Percentiles rank a stretch among this genome's conserved stretches.
These are phyloP conservation scores for Arge pagana DNA, from an alignment of 2,888 invertebrate genomes.

Conservation along the genomic window DNA sequence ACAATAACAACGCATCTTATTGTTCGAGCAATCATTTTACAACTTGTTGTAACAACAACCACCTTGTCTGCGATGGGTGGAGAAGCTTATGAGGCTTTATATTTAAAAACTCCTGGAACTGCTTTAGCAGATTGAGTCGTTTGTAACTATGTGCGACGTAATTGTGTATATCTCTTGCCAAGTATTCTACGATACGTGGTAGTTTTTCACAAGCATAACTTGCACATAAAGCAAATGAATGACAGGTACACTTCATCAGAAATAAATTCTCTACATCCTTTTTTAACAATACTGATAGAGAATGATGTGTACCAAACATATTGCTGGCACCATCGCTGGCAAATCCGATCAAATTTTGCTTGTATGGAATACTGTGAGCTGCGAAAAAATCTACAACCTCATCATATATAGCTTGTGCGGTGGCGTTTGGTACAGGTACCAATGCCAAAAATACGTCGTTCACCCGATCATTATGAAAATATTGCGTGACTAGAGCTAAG, in stretches of 20 bases:
- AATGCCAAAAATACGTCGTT: constrained; percentile 23
- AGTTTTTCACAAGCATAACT: constrained; percentile 38
- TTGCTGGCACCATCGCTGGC: constrained; percentile 32
- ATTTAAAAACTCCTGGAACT: constrained; percentile 15
- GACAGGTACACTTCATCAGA: constrained; percentile 38
- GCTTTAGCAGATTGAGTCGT: constrained; percentile 18
- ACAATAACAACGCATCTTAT: constrained; percentile 4
- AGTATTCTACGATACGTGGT: constrained; percentile 35
- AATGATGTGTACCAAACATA: constrained; percentile 32
- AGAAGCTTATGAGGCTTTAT: constrained; percentile 4
- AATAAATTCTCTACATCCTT: constrained; percentile 29
- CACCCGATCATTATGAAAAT: constrained; percentile 12
- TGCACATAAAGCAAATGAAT: constrained; percentile 40
- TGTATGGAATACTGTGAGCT: constrained; percentile 29
- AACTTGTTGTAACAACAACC: not conserved
- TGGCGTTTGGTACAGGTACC: constrained; percentile 26
- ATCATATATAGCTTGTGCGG: constrained; percentile 26
- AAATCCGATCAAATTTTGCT: constrained; percentile 30
- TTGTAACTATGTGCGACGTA: constrained; percentile 37
- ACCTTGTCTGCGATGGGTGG: not conserved
- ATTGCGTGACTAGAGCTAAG: constrained; percentile 21
- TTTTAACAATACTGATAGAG: constrained; percentile 23
- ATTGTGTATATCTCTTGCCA: constrained; percentile 36
- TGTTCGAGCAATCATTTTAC: not conserved
- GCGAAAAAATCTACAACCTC: constrained; percentile 26